phyloP scores from a whole-genome alignment of 2,113 vertebrate genomes.

The Haliaeetus leucogaster region DNA sequence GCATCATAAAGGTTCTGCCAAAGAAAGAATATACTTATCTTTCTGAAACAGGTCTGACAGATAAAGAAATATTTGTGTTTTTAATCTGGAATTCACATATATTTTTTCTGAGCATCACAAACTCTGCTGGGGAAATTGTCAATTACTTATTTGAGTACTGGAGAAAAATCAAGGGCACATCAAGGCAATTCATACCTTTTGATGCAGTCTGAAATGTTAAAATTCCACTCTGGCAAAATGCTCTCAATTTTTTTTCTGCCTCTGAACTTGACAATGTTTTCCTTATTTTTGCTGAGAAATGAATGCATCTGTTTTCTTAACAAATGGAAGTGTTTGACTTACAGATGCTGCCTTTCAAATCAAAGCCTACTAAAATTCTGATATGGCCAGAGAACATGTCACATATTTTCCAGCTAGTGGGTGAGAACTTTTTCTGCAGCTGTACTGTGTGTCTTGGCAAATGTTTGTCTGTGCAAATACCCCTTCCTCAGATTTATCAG shows the following conservation, averaged over 20 bases:
- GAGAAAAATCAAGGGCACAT: constrained; percentile 13
- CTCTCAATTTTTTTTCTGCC: not conserved
- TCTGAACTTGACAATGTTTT: constrained; percentile 23
- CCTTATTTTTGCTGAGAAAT: not conserved
- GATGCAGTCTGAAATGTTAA: constrained; percentile 15
- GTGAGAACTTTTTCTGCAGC: not conserved
- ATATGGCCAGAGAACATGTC: not conserved
- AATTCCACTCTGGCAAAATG: not conserved
- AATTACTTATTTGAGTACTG: constrained; percentile 19
- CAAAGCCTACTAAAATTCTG: not conserved
- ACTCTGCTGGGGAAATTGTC: not conserved
- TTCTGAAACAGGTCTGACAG: not conserved
- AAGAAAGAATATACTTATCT: not conserved
- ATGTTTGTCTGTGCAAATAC: not conserved
- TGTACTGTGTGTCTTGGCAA: not conserved
- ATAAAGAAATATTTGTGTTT: not conserved
- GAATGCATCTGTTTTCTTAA: constrained; percentile 2
- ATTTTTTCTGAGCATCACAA: not conserved
- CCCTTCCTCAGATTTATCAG: not conserved
- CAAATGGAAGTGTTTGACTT: constrained; percentile 20
- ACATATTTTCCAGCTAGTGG: not conserved
- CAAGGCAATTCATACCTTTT: not conserved
- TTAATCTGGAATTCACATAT: constrained; percentile 10
- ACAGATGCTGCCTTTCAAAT: constrained; percentile 34
- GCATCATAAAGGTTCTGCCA: not conserved